A percentile compares a stretch with the other conserved stretches of the same genome.
phyloP scores from a whole-genome alignment of 2,113 vertebrate genomes.

The Glaucomys volans region DNA sequence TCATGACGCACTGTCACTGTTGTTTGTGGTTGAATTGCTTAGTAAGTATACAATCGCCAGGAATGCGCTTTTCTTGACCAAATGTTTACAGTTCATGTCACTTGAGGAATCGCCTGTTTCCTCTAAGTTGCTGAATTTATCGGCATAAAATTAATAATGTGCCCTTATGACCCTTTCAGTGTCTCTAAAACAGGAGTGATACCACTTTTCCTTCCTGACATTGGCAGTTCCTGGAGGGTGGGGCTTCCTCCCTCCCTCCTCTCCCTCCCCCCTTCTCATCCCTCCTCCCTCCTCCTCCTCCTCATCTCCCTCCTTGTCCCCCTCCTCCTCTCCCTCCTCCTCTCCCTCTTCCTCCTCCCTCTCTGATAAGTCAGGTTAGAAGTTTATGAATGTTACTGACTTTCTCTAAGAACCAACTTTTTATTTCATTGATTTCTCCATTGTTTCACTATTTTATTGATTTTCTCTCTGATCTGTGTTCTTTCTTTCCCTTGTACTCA shows the following conservation, averaged over 20 bases:
- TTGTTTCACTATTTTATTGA: background rate
- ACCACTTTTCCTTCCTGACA: background rate
- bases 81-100: background rate
- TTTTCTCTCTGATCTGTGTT: background rate
- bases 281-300: no score
- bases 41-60: background rate
- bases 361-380: background rate
- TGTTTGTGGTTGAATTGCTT: background rate
- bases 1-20: background rate
- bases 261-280: no score
- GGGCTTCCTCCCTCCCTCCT: no score
- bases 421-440: background rate
- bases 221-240: background rate
- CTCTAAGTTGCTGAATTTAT: background rate
- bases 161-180: background rate
- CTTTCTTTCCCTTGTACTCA: background rate
- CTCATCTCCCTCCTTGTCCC: background rate
- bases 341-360: background rate
- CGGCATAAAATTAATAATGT: background rate
- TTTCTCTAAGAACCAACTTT: background rate
- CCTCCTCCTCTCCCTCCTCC: no score
- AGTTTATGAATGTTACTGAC: background rate
- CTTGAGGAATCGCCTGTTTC: background rate
- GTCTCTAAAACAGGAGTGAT: background rate
- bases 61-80: background rate